These are phyloP conservation scores for Phalacrocorax pelagicus DNA, from an alignment of 2,113 vertebrate genomes.

Conservation along the genomic window DNA sequence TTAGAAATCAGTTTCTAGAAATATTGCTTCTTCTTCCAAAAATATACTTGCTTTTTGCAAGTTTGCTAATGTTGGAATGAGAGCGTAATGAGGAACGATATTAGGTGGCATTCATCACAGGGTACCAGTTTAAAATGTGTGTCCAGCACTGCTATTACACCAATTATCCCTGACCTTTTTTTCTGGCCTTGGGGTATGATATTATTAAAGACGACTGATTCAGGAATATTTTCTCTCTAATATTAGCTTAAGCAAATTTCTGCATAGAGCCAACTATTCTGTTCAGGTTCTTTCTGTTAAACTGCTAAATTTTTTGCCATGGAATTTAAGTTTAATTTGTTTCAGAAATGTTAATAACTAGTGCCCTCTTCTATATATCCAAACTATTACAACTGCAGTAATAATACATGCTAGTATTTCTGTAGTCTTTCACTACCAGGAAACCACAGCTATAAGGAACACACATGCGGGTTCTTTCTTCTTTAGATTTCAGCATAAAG, in stretches of 20 bases:
- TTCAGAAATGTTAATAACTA: slow-evolving; percentile 55
- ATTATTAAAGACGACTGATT: slow-evolving; percentile 56
- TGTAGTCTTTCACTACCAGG: neutral
- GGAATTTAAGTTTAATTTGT: slow-evolving; percentile 45
- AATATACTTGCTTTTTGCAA: neutral
- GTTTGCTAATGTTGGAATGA: neutral
- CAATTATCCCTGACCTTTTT: slow-evolving; percentile 71
- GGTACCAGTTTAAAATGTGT: slow-evolving; percentile 11
- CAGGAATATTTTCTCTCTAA: slow-evolving; percentile 60
- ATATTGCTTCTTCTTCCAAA: neutral
- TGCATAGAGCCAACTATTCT: slow-evolving; percentile 14
- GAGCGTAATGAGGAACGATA: neutral
- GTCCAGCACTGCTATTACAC: slow-evolving; percentile 17
- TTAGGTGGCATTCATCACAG: slow-evolving; percentile 37
- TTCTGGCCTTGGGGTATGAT: slow-evolving; percentile 49
- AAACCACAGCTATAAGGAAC: neutral
- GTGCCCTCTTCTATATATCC: slow-evolving; percentile 54
- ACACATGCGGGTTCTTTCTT: neutral
- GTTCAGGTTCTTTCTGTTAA: neutral
- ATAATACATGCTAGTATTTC: neutral
- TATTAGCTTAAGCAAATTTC: slow-evolving; percentile 68
- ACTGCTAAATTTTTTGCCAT: slow-evolving; percentile 17
- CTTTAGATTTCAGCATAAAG: neutral
- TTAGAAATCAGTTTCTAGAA: neutral
- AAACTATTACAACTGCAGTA: slow-evolving; percentile 46